Base-by-base conservation (phyloP, 2,888 invertebrate species). In the Caenorhabditis virilis region DNA sequence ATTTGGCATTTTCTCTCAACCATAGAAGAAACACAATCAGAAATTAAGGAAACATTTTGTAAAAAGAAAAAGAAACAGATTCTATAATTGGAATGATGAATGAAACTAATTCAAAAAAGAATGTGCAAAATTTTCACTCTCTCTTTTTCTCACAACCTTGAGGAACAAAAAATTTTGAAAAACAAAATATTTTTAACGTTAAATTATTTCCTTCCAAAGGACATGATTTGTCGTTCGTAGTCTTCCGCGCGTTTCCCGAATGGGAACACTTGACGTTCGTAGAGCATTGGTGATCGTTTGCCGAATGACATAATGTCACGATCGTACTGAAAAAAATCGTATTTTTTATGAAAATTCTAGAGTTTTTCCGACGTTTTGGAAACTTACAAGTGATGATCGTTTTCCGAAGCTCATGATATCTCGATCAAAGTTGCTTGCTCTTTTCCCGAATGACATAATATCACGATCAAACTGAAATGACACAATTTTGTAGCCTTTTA, bases 201-300 rank as follows among this genome's bases (percentile, higher is more conserved):
- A n/a, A n/a, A 26, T 52, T 42, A 25, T 33, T 41, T 23, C 41
- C 56, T 43, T 43, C 69, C 69, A 58, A 69, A 69, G n/a, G 54
- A 46, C 50, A 69, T 61, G 57, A 69, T 65, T 38, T 56, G 60
- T 15, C 68, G 68, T 15, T 68, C 68, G 43, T 65, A 64, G 47
- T 69, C 69, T 33, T 69, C 60, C 30, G 60, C 68, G 20, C 70
- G 54, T 46, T 71, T 71, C 26, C 70, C 70, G 58, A 71, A 71
- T 11, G 70, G 45, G 64, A 71, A 54, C 41, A 71, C 63, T 30
- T 30, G 30, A 9, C 72, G 62, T 26, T 69, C 63, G 66, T 66
- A 69, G 53, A 66, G 41, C 20, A 50, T 35, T 16, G 56, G 36
- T 4, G 56, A 30, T 11, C 68, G 56, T 46, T 68, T 68, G 23